phyloP scores from a whole-genome alignment of 2,113 vertebrate genomes.

The Machaerirhynchus nigripectus region DNA sequence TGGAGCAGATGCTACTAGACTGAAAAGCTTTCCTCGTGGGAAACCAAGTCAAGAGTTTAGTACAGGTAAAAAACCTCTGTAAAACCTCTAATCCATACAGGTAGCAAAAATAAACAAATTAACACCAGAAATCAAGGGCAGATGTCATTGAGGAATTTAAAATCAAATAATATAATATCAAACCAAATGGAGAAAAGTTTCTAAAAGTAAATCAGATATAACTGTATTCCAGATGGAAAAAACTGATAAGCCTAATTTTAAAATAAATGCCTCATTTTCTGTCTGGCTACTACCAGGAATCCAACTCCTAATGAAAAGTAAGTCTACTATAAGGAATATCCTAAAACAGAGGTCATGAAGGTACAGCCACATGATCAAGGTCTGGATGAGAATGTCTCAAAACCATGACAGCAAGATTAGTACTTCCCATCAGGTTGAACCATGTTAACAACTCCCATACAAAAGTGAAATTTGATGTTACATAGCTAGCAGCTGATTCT shows the following conservation, averaged over 20 bases:
- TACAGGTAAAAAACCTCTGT: background rate
- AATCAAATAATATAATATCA: background rate
- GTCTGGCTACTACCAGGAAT: background rate
- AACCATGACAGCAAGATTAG: background rate
- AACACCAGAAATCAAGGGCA: background rate
- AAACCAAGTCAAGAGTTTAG: conserved; percentile 1
- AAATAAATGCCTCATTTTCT: background rate
- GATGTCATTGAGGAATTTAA: background rate
- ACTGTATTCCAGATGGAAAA: background rate
- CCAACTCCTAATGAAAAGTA: background rate
- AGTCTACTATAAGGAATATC: background rate
- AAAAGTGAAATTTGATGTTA: background rate
- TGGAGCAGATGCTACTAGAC: background rate
- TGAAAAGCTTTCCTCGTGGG: background rate
- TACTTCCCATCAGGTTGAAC: background rate
- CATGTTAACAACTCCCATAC: background rate
- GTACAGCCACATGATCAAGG: background rate
- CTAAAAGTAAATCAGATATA: background rate
- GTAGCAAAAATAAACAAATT: background rate
- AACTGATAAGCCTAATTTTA: background rate
- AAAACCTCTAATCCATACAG: background rate
- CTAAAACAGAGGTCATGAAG: background rate
- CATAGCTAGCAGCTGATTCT: background rate
- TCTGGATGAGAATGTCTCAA: background rate
- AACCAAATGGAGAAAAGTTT: background rate